Conservation (phyloP, 2,888 invertebrate species). For the Parelbella ahira region DNA sequence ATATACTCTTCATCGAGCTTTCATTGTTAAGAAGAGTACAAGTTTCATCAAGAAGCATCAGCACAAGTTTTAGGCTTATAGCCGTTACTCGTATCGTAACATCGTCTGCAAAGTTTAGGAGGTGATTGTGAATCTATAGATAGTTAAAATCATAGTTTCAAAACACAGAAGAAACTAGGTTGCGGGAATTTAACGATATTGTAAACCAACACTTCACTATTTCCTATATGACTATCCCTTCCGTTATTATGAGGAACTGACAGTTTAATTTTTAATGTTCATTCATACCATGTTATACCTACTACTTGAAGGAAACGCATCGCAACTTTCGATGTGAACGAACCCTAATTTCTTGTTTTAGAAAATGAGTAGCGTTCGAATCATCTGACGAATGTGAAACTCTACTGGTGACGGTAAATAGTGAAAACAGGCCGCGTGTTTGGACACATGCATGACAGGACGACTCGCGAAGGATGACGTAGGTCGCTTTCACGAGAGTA, state of each 20-base stretch:
- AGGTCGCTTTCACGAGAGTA: too few species aligned
- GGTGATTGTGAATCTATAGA: too few species aligned
- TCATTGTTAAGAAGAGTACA: too few species aligned
- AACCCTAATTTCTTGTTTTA: conserved; percentile 22
- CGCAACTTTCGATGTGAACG: conserved; percentile 21
- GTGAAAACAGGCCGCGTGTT: conserved; percentile 12
- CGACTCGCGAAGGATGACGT: conserved; percentile 38
- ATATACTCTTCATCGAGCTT: too few species aligned
- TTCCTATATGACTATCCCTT: conserved; percentile 5
- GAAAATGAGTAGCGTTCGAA: conserved; percentile 21
- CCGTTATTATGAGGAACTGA: conserved; percentile 14
- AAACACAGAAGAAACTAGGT: too few species aligned
- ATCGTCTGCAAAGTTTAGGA: too few species aligned
- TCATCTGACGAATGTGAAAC: conserved; percentile 27
- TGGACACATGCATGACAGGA: conserved; percentile 30
- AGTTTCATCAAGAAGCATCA: too few species aligned
- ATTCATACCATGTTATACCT: conserved; percentile 5
- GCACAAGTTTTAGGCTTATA: too few species aligned
- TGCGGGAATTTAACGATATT: too few species aligned
- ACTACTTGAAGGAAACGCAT: too few species aligned
- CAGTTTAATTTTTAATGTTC: conserved; percentile 7
- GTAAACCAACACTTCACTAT: conserved; percentile 1
- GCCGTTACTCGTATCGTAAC: too few species aligned
- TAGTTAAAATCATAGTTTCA: too few species aligned
- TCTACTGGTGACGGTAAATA: conserved; percentile 12